Percentiles rank a stretch among this genome's conserved stretches.
Evolutionary conservation across 1,140 invertebrate genomes (phyloP).

Genomic region (Ganaspis sp.): DNA sequence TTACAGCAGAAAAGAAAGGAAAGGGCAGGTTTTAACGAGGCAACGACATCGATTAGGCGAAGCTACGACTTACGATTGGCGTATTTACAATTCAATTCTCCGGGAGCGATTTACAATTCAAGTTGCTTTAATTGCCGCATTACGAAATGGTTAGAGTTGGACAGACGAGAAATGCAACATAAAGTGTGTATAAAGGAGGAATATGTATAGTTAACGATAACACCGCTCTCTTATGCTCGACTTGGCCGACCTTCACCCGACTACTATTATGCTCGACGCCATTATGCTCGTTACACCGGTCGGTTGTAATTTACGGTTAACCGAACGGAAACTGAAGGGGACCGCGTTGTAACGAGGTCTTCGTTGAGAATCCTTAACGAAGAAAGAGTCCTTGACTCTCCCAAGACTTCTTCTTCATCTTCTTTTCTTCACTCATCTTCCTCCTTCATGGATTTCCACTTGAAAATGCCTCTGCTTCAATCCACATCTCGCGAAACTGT

Average conservation of each 20-base stretch:
- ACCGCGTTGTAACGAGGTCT: conserved; percentile 49
- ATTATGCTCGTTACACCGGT: conserved; percentile 60
- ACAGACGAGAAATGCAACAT: conserved; percentile 51
- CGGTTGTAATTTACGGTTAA: conserved; percentile 62
- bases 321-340: conserved; percentile 59
- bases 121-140: conserved; percentile 57
- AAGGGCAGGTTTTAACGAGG: neutral
- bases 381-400: conserved; percentile 37
- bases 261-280: conserved; percentile 56
- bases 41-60: conserved; percentile 23
- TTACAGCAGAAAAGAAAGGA: neutral
- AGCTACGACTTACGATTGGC: conserved; percentile 43
- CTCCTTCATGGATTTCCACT: conserved; percentile 2
- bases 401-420: neutral
- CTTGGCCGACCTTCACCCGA: conserved; percentile 62
- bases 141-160: conserved; percentile 52
- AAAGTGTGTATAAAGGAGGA: conserved; percentile 41
- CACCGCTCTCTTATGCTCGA: conserved; percentile 55
- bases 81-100: conserved; percentile 55
- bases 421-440: conserved; percentile 21
- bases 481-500: conserved; percentile 1
- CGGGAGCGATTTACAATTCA: conserved; percentile 53
- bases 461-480: neutral
- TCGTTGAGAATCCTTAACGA: conserved; percentile 45
- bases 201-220: conserved; percentile 34